Percentiles rank a stretch among this genome's conserved stretches.
Evolutionary conservation across 2,797 vertebrate genomes (phyloP).

Genomic region (Macrochelys suwanniensis): DNA sequence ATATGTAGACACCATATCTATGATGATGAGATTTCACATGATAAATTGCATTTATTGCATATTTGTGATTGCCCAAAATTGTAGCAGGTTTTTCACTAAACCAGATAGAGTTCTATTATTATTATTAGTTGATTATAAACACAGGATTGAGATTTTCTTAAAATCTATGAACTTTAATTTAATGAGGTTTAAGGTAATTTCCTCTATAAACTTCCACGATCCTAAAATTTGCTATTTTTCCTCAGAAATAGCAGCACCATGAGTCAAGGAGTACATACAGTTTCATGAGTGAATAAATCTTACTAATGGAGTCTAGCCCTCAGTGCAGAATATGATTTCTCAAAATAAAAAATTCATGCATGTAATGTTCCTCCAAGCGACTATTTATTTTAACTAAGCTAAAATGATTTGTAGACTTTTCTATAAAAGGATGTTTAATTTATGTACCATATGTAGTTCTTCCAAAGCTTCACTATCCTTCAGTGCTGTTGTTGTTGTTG

Average conservation of each 20-base stretch:
- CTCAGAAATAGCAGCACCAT: background rate
- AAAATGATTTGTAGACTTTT: slow-evolving; percentile 2
- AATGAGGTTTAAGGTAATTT: background rate
- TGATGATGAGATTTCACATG: background rate
- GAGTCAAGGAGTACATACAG: slow-evolving; percentile 1
- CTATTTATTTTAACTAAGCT: slow-evolving; percentile 15
- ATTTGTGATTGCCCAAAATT: slow-evolving; percentile 8
- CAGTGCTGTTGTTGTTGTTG: background rate
- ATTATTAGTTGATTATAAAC: background rate
- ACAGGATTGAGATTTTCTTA: background rate
- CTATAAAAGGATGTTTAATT: slow-evolving; percentile 35
- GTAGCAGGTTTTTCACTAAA: background rate
- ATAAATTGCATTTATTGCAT: background rate
- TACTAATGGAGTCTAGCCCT: slow-evolving; percentile 28
- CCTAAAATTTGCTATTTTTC: background rate
- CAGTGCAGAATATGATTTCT: slow-evolving; percentile 23
- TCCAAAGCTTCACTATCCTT: background rate
- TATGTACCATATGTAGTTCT: background rate
- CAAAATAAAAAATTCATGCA: slow-evolving; percentile 44
- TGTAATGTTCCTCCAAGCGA: slow-evolving; percentile 24
- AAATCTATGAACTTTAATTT: background rate
- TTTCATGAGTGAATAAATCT: slow-evolving; percentile 16
- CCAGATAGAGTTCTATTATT: background rate
- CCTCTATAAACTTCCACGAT: background rate
- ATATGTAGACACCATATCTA: background rate